phyloP scores from a whole-genome alignment of 2,888 invertebrate genomes.

The Notocelia uddmanniana region DNA sequence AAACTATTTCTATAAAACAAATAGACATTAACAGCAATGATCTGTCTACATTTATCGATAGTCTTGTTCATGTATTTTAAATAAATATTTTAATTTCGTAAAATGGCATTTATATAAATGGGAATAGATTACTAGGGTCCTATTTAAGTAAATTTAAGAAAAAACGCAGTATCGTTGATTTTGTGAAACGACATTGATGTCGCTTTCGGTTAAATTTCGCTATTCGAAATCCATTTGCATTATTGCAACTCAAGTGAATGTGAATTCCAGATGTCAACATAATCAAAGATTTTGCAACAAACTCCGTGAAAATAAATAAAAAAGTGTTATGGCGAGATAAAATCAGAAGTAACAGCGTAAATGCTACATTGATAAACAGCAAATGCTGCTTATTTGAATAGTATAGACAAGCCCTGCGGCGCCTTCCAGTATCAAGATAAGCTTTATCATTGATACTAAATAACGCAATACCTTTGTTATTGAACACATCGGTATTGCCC shows the following conservation, averaged over 20 bases:
- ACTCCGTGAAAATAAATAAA: neutral
- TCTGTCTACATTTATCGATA: too few species aligned
- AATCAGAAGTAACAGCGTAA: neutral
- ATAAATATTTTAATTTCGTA: too few species aligned
- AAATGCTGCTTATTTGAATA: constrained; percentile 13
- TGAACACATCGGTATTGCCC: constrained; percentile 34
- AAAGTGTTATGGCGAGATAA: neutral
- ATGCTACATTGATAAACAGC: neutral
- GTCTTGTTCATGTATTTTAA: too few species aligned
- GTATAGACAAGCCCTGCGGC: constrained; percentile 2
- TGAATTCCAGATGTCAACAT: too few species aligned
- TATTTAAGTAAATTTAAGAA: neutral
- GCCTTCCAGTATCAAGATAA: constrained; percentile 23
- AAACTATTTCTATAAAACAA: neutral
- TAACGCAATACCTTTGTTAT: constrained; percentile 41
- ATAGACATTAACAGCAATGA: neutral
- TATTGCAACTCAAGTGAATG: too few species aligned
- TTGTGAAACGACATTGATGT: neutral
- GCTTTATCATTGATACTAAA: constrained; percentile 22
- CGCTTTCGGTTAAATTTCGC: neutral
- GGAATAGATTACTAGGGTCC: neutral
- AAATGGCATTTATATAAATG: neutral
- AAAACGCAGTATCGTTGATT: neutral
- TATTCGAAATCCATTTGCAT: neutral
- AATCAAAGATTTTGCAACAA: too few species aligned